Base-by-base conservation (phyloP, 2,113 vertebrate species). In the Collichthys lucidus region DNA sequence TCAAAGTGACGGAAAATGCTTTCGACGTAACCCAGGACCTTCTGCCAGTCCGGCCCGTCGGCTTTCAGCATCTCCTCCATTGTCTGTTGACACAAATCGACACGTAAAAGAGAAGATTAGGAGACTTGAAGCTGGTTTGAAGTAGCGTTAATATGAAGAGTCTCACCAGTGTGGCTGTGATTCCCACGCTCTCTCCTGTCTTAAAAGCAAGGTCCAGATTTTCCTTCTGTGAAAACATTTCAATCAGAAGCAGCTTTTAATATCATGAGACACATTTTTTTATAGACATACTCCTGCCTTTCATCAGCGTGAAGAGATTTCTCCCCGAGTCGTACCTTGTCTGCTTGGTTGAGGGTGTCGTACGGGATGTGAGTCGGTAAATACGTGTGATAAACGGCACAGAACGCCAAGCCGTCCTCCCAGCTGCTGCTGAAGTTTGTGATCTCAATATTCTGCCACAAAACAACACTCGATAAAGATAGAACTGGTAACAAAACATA, bases 391-490 rank as follows among this genome's bases (percentile, higher is more conserved):
- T 92, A 94, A 55, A 95, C 61, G 0, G 95, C 94, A 68, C 95
- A 95, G 79, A 95, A 94, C 0, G 94, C 94, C 88, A 95, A 78
- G 40, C 95, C 95, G 12, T 95, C 94, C 46, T 92, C 92, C 95
- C 95, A 95, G 82, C 94, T 94, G 86, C 89, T 95, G 79, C 94
- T 95, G 92, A 95, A 95, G 86, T 95, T 95, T 53, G 94, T 95
- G 77, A 95, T 94, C 20, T 95, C 94, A 84, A 95, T 93, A 68
- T 95, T 90, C 95, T 95, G 90, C 59, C 55, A 44, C 66, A 88
- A 70, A 63, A 66, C 2, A 62, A 62, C 0, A 81, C 19, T n/a
- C 1, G 1, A 20, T 52, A 8, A 79, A 60, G n/a, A 55, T 35
- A 2, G 11, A 67, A 42, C 31, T 17, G 19, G 31, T 16, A 47